Evolutionary conservation across 2,797 vertebrate genomes (phyloP), one percentile per base, ranked within the genome.

Genomic region (Chanos chanos): DNA sequence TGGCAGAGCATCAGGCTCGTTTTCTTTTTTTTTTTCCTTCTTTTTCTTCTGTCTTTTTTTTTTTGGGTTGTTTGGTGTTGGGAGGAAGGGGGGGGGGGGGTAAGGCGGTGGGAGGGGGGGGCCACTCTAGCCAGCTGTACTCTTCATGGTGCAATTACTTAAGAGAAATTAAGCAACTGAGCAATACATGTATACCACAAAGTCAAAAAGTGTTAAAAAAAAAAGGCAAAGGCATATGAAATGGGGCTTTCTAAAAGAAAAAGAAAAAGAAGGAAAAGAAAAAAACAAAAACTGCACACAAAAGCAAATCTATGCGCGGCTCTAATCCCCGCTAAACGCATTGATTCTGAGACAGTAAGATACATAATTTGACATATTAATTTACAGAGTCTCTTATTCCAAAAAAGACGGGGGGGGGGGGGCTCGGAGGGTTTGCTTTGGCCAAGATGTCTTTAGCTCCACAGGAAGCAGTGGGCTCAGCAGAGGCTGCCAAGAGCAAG

Each of bases 281-380:
- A 30, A 40, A 15, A 16, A 28, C 16, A 13, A 3, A 40, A 43
- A 48, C 62, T 50, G 40, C 66, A 44, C 51, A 54, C 64, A 76
- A 81, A 81, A 74, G 51, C 50, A 74, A 81, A 80, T 82, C 66
- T 62, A 64, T 74, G 71, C 63, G 59, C 51, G 51, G 71, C 52
- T 36, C 50, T 81, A 82, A 86, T 83, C 74, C 77, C 43, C 67
- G 72, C 80, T 81, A 69, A 81, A 79, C 67, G 49, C 53, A 78
- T 70, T 59, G 64, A 80, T 79, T 74, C 74, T 66, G 70, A 69
- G 48, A 76, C 71, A 83, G 79, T 79, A 78, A 68, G 72, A 80
- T 64, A 74, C 74, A 71, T 81, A 64, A 79, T 78, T 82, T 72
- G 72, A 76, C 76, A 74, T 81, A 79, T 84, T 56, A 72, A 80